Percentiles rank a stretch among this genome's conserved stretches.
phyloP scores from a whole-genome alignment of 2,113 vertebrate species.

The Archilochus colubris region DNA sequence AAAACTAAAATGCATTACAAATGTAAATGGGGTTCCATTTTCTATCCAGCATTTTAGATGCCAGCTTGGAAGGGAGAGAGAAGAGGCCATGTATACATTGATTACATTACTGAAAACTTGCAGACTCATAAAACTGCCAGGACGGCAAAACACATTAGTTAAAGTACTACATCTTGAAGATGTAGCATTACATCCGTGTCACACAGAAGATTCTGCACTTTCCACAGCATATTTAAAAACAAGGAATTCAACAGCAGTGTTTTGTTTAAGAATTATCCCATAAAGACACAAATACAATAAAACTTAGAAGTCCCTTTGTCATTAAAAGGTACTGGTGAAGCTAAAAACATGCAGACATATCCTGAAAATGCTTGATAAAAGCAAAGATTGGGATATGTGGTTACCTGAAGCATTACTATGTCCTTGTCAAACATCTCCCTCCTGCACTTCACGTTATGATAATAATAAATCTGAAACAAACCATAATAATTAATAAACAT shows the following conservation, averaged over 20 bases:
- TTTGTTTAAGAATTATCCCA: not conserved
- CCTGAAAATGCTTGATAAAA: not conserved
- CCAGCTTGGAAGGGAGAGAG: not conserved
- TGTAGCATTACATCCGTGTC: accelerated
- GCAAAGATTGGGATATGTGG: not conserved
- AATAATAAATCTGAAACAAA: slow-evolving; percentile 92
- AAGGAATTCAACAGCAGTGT: not conserved
- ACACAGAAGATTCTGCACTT: not conserved
- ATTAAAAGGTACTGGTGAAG: not conserved
- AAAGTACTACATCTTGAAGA: not conserved
- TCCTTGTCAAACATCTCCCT: slow-evolving; percentile 99
- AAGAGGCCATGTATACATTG: not conserved
- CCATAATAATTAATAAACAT: not conserved
- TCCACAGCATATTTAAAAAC: not conserved
- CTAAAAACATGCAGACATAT: not conserved
- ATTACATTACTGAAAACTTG: not conserved
- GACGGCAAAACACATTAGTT: not conserved
- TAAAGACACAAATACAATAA: not conserved
- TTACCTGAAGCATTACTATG: slow-evolving; percentile 93
- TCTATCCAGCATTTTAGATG: not conserved
- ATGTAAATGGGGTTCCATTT: not conserved
- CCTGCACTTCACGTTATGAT: slow-evolving; percentile 97
- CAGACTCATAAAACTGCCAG: not conserved
- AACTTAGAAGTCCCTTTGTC: not conserved
- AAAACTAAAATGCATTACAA: not conserved